Evolutionary conservation across 1,140 invertebrate species (phyloP).

Genomic region (Trachymyrmex septentrionalis): DNA sequence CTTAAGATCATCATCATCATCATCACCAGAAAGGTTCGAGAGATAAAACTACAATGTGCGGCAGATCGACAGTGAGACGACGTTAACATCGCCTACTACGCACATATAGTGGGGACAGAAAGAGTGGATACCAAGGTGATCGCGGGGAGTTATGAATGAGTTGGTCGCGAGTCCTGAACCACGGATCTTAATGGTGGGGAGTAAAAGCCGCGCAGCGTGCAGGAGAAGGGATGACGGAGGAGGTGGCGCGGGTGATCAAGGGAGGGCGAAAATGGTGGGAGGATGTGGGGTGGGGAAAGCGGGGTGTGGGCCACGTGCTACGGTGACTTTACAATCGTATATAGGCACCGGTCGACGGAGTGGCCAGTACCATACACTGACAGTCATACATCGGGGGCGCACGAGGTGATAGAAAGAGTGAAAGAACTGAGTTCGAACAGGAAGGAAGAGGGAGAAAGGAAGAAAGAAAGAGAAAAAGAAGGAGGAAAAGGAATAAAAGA

Average conservation of each 20-base stretch:
- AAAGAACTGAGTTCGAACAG: conserved; percentile 53
- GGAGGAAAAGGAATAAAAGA: conserved; percentile 59
- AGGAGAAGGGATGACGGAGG: conserved; percentile 43
- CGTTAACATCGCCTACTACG: conserved; percentile 65
- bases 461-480: conserved; percentile 37
- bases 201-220: conserved; percentile 35
- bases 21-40: conserved; percentile 34
- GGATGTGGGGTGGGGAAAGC: conserved; percentile 77
- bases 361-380: conserved; percentile 74
- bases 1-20: conserved; percentile 15
- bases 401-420: conserved; percentile 67
- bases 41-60: conserved; percentile 43
- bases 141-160: conserved; percentile 85
- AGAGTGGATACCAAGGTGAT: conserved; percentile 73
- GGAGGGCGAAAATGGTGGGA: conserved; percentile 71
- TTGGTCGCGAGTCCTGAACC: conserved; percentile 69
- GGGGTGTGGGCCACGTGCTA: conserved; percentile 80
- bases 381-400: conserved; percentile 70
- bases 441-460: conserved; percentile 19
- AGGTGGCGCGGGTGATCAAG: conserved; percentile 68
- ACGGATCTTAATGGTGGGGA: conserved; percentile 58
- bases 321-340: conserved; percentile 79
- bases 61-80: conserved; percentile 55
- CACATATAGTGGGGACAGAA: conserved; percentile 67
- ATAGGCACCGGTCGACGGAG: conserved; percentile 76